Evolutionary conservation across 2,888 invertebrate genomes (phyloP).

Genomic region (Agriopis aurantiaria): DNA sequence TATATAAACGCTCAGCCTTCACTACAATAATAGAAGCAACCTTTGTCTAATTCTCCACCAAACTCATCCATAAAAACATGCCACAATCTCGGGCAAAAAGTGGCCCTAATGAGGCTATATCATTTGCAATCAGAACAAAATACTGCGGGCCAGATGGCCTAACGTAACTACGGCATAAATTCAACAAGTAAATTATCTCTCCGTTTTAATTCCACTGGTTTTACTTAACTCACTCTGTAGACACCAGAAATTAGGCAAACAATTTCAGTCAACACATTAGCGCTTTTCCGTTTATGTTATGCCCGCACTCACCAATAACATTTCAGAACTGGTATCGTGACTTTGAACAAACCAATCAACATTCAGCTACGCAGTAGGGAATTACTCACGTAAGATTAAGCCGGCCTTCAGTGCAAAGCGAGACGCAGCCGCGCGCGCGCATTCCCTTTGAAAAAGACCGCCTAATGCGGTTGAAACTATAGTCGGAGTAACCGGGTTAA

Average conservation of each 20-base stretch:
- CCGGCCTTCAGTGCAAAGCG: too few relatives aligned
- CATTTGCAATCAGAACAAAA: slow-evolving; percentile 65
- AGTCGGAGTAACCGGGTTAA: too few relatives aligned
- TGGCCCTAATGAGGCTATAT: slow-evolving; percentile 64
- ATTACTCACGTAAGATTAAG: too few relatives aligned
- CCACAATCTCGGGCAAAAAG: slow-evolving; percentile 37
- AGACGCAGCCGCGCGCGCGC: too few relatives aligned
- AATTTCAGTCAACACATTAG: not conserved
- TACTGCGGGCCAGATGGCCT: slow-evolving; percentile 57
- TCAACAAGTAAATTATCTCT: slow-evolving; percentile 69
- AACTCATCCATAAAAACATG: slow-evolving; percentile 33
- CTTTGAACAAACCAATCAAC: too few relatives aligned
- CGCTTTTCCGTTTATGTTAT: not conserved
- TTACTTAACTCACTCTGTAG: slow-evolving; percentile 36
- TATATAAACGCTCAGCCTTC: not conserved
- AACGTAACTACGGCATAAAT: slow-evolving; percentile 64
- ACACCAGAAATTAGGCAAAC: too few relatives aligned
- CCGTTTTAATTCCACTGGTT: slow-evolving; percentile 66
- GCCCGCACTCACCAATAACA: not conserved
- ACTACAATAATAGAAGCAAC: slow-evolving; percentile 22
- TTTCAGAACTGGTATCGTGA: not conserved
- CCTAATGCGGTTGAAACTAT: too few relatives aligned
- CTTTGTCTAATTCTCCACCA: slow-evolving; percentile 12
- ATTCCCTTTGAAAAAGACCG: too few relatives aligned
- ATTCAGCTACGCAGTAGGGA: too few relatives aligned